Percentiles rank a stretch among this genome's conserved stretches.
Evolutionary conservation across 2,113 vertebrate genomes (phyloP).

Genomic region (Hipposideros armiger): DNA sequence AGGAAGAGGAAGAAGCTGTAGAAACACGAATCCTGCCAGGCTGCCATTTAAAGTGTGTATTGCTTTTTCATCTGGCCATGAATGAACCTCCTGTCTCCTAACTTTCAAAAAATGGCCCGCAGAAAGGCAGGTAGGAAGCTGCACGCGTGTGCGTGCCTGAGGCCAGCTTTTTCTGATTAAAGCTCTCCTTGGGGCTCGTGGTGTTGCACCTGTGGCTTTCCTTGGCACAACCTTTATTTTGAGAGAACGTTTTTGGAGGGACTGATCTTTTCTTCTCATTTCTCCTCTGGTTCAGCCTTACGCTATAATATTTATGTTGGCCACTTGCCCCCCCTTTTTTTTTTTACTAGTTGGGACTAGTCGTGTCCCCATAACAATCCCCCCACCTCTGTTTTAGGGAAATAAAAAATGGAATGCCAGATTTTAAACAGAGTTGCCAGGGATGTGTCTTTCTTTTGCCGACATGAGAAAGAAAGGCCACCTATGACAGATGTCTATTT

Average conservation of each 20-base stretch:
- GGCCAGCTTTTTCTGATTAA: conserved; percentile 73
- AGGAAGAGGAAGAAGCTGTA: conserved; percentile 21
- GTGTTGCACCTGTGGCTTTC: conserved; percentile 69
- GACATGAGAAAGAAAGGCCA: conserved; percentile 49
- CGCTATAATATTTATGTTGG: conserved; percentile 79
- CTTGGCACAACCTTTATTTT: conserved; percentile 76
- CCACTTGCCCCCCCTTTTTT: conserved; percentile 27
- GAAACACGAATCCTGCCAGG: conserved; percentile 34
- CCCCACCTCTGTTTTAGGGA: conserved; percentile 33
- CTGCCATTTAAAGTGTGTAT: conserved; percentile 32
- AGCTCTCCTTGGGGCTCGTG: conserved; percentile 59
- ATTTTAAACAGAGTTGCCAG: conserved; percentile 59
- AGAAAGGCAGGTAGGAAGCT: conserved; percentile 9
- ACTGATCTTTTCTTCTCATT: conserved; percentile 72
- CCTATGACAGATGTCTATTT: background rate
- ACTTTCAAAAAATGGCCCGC: conserved; percentile 52
- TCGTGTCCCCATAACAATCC: conserved; percentile 50
- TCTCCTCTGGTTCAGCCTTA: conserved; percentile 53
- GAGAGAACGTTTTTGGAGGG: conserved; percentile 66
- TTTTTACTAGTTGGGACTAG: conserved; percentile 61
- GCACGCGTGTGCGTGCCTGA: background rate
- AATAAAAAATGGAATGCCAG: conserved; percentile 71
- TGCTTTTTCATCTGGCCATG: conserved; percentile 68
- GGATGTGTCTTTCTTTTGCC: conserved; percentile 58
- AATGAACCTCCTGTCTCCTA: conserved; percentile 67